A percentile compares a stretch with the other conserved stretches of the same genome.
These are phyloP conservation scores for Tachina grossa DNA, from an alignment of 2,888 invertebrate genomes.

Conservation along the genomic window DNA sequence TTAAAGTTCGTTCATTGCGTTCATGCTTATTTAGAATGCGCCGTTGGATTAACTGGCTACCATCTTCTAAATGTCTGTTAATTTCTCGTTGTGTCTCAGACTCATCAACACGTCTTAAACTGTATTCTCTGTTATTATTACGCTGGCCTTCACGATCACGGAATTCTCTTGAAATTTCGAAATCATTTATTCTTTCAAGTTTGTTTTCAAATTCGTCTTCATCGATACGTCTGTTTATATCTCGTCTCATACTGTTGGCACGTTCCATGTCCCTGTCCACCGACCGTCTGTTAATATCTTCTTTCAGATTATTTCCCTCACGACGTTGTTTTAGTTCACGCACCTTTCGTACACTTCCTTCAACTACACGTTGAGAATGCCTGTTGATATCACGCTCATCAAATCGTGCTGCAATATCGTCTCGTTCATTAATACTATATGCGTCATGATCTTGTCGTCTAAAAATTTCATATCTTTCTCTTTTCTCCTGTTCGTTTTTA, in stretches of 20 bases:
- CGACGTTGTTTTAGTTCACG: not conserved
- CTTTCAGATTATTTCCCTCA: not conserved
- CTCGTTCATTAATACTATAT: no score
- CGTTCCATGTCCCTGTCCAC: not conserved
- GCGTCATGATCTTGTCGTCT: not conserved
- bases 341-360: slow-evolving; percentile 2
- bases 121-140: not conserved
- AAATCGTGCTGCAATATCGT: not conserved
- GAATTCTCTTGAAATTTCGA: not conserved
- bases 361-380: not conserved
- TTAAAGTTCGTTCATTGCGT: not conserved
- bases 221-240: not conserved
- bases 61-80: not conserved
- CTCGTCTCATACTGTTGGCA: not conserved
- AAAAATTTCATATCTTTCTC: not conserved
- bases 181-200: not conserved
- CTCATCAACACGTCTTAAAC: not conserved
- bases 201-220: not conserved
- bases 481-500: not conserved
- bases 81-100: not conserved
- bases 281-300: not conserved
- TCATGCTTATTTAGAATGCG: slow-evolving; percentile 9
- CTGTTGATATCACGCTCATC: not conserved
- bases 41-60: not conserved
- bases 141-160: not conserved